Evolutionary conservation across 2,888 invertebrate species (phyloP), one percentile per base, ranked within the genome.

Genomic region (Lepidonotus clava): DNA sequence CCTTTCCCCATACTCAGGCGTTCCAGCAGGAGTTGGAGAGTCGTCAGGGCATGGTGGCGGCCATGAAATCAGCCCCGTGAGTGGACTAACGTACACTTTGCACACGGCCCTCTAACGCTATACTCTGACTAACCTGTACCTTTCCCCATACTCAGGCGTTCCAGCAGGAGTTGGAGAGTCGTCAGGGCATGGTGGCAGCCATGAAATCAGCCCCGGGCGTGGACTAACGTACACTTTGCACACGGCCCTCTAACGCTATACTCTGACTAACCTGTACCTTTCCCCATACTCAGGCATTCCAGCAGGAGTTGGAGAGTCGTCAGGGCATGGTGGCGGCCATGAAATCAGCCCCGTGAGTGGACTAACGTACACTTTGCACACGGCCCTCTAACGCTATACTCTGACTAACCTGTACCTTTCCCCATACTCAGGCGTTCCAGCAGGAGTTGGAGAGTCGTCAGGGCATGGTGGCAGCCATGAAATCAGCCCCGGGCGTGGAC

Each of bases 21-120:
- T 91, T 94, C 88, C 92, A 93, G 85, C 93, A 93, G 88, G 94
- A 94, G 90, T 86, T 93, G 76, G 90, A 91, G 36, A 89, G 87
- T 61, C 84, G 90, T 32, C 88, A 89, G 46, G 83, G 77, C 21
- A 91, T 93, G 40, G 91, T 92, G 28, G 85, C 86, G 5, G 92
- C 93, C 18, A 92, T 94, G 91, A 91, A 92, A 87, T 90, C 91
- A 5, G 90, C 93, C 0, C 92, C 92, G 6, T 91, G 92, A 84
- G 41, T 83, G 14, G 90, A 93, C 28, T n/a, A n/a, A n/a, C n/a
- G n/a, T n/a, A n/a, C n/a, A n/a, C 84, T 8, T 71, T 24, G 34
- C 83, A n/a, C 46, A 51, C 8, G 28, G 14, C 28, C 36, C 5
- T 40, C 24, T 46, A 32, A n/a, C n/a, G n/a, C n/a, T n/a, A n/a